These are phyloP conservation scores for Eidolon dupreanum DNA, from an alignment of 2,797 vertebrate species.

Conservation along the genomic window DNA sequence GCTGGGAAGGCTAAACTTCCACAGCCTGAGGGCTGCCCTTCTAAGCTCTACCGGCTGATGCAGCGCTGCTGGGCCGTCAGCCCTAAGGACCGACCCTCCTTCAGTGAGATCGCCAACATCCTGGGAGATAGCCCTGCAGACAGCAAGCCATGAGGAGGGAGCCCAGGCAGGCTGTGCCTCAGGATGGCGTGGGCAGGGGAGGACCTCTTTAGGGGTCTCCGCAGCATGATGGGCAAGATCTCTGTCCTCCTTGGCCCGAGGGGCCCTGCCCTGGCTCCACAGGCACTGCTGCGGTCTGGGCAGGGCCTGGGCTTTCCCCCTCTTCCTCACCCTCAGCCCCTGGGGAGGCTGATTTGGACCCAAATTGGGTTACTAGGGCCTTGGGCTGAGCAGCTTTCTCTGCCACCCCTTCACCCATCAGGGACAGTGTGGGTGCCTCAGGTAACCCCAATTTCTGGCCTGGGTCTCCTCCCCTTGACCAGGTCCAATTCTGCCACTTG, in stretches of 20 bases:
- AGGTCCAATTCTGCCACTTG: conserved; percentile 48
- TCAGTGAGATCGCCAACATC: conserved; percentile 92
- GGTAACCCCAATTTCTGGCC: conserved; percentile 71
- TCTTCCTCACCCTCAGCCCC: neutral
- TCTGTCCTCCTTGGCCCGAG: neutral
- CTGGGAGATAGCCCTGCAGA: conserved; percentile 92
- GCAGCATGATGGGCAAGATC: conserved; percentile 48
- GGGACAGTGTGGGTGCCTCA: conserved; percentile 74
- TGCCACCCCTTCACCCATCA: conserved; percentile 40
- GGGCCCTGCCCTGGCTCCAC: neutral
- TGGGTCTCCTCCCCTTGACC: conserved; percentile 15
- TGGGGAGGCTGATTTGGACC: conserved; percentile 12
- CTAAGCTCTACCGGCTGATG: conserved; percentile 95
- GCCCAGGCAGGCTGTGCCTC: conserved; percentile 42
- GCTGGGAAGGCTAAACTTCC: conserved; percentile 91
- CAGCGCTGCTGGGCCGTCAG: conserved; percentile 94
- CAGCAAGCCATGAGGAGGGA: conserved; percentile 92
- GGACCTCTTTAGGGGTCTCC: conserved; percentile 23
- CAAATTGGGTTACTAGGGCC: conserved; percentile 10
- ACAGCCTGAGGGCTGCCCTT: conserved; percentile 92
- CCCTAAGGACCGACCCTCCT: conserved; percentile 96
- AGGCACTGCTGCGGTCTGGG: conserved; percentile 50
- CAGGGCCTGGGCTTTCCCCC: conserved; percentile 38
- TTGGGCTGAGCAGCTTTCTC: conserved; percentile 63
- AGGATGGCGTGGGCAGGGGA: conserved; percentile 57